Evolutionary conservation across 2,113 vertebrate genomes (phyloP).

Genomic region (Danionella cerebrum): DNA sequence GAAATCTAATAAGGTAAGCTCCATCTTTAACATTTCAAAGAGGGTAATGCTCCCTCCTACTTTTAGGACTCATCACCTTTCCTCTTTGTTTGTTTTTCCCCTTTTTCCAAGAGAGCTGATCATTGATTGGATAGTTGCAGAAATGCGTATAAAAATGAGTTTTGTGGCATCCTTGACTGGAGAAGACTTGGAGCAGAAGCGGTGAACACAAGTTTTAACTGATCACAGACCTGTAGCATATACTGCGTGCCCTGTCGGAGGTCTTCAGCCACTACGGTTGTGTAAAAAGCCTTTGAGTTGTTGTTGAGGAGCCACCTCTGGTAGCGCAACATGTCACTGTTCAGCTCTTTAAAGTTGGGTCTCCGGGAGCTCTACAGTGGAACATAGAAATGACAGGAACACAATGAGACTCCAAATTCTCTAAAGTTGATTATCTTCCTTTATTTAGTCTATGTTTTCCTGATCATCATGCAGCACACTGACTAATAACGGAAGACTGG

Average conservation of each 20-base stretch:
- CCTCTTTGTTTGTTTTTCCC: no score
- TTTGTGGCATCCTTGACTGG: neutral
- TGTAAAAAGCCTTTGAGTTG: constrained; percentile 92
- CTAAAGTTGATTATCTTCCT: no score
- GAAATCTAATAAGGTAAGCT: no score
- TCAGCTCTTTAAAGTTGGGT: constrained; percentile 87
- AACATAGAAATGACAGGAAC: constrained; percentile 27
- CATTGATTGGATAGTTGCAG: no score
- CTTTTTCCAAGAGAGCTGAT: no score
- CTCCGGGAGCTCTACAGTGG: constrained; percentile 79
- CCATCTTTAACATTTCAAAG: no score
- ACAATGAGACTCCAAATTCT: neutral
- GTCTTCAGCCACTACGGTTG: constrained; percentile 88
- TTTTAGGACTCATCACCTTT: no score
- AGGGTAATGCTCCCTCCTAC: no score
- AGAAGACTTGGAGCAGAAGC: neutral
- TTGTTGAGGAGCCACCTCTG: constrained; percentile 93
- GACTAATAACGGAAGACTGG: neutral
- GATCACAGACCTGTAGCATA: constrained; percentile 80
- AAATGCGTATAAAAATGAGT: neutral
- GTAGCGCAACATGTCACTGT: constrained; percentile 77
- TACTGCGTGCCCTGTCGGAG: constrained; percentile 86
- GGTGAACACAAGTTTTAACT: neutral
- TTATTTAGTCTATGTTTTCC: constrained; percentile 31
- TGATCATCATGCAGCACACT: constrained; percentile 29